Evolutionary conservation across 35 echinoderm and acorn worm species (phyloP).

Genomic region (Amphiura filiformis): DNA sequence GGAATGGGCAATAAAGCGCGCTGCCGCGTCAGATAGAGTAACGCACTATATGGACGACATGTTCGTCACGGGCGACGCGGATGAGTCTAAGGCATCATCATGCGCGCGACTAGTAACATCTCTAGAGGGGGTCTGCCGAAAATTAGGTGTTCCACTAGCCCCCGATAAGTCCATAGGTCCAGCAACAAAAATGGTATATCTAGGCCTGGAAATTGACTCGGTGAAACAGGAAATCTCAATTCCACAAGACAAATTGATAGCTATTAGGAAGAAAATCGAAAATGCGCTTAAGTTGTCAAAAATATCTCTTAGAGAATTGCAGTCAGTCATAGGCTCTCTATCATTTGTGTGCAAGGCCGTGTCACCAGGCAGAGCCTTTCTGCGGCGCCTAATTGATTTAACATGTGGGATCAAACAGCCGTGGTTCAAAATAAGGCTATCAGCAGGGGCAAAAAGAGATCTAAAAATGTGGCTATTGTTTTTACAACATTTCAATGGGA

Average conservation of each 20-base stretch:
- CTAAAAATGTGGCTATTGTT: background rate
- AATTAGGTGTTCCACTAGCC: background rate
- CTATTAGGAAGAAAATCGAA: background rate
- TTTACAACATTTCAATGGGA: background rate
- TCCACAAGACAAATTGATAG: background rate
- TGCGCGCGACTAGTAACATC: too few relatives aligned
- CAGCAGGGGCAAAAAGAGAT: constrained; percentile 16
- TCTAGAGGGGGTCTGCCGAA: too few relatives aligned
- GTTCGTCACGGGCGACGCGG: background rate
- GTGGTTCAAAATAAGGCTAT: background rate
- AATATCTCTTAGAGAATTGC: background rate
- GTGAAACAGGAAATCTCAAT: background rate
- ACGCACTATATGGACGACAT: background rate
- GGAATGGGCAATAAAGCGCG: background rate
- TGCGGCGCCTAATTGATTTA: constrained; percentile 16
- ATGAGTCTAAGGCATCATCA: too few relatives aligned
- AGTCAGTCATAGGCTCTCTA: constrained; percentile 9
- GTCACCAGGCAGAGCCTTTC: constrained; percentile 14
- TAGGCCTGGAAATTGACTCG: constrained; percentile 11
- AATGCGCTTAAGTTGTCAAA: background rate
- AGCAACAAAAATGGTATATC: background rate
- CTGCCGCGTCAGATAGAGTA: background rate
- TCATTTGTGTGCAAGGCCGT: background rate
- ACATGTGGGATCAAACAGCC: background rate
- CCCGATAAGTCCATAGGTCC: background rate